phyloP scores from a whole-genome alignment of 1,140 invertebrate species.

The Plutomurus gul region DNA sequence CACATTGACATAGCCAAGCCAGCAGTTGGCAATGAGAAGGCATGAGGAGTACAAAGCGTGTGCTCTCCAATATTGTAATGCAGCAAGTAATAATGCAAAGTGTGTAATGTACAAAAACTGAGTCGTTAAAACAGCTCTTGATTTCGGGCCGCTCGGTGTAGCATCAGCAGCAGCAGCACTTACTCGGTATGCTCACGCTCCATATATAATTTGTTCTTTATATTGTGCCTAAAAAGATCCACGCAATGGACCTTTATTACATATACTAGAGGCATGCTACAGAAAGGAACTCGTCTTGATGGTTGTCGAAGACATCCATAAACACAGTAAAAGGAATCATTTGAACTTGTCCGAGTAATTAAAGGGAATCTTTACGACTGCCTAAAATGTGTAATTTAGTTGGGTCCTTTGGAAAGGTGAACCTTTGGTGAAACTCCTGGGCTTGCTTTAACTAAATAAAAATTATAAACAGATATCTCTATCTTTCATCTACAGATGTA shows the following conservation, averaged over 20 bases:
- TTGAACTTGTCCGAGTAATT: constrained; percentile 16
- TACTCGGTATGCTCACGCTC: too few species aligned
- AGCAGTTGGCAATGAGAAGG: not conserved
- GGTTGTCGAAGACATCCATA: too few species aligned
- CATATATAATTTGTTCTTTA: too few species aligned
- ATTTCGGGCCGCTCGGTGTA: too few species aligned
- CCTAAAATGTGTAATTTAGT: constrained; percentile 12
- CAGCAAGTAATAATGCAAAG: not conserved
- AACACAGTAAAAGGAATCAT: constrained; percentile 7
- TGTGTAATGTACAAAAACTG: not conserved
- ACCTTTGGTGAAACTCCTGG: not conserved
- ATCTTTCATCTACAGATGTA: not conserved
- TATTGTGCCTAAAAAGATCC: too few species aligned
- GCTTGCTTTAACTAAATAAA: constrained; percentile 2
- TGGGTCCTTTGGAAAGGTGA: not conserved
- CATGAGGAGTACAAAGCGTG: constrained; percentile 4
- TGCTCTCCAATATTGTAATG: not conserved
- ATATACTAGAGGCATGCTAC: too few species aligned
- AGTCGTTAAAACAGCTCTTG: too few species aligned
- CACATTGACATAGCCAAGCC: too few species aligned
- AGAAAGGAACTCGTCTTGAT: too few species aligned
- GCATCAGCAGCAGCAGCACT: too few species aligned
- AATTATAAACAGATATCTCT: not conserved
- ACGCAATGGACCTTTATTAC: too few species aligned
- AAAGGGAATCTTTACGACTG: constrained; percentile 17